These are phyloP conservation scores for Hippolais icterina DNA, from an alignment of 2,113 vertebrate species.

Conservation along the genomic window DNA sequence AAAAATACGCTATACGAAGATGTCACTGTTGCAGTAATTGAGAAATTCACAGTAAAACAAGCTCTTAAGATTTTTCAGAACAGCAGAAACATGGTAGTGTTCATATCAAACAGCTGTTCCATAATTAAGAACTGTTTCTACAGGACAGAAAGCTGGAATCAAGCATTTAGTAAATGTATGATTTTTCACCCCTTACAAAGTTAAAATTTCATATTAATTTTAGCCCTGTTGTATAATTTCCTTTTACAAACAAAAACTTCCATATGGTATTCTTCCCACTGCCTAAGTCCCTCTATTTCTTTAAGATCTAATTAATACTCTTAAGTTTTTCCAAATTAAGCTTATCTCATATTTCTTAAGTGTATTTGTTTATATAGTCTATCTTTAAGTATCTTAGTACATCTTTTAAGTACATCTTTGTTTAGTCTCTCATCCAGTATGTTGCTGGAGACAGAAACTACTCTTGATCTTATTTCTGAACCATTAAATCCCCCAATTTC, in stretches of 20 bases:
- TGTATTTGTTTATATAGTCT: too few relatives aligned
- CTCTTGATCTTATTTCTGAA: not conserved
- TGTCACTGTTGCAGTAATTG: not conserved
- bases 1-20: not conserved
- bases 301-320: not conserved
- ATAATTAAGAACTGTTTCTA: not conserved
- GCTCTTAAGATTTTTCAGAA: not conserved
- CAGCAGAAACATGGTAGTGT: not conserved
- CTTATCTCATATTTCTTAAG: not conserved
- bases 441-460: not conserved
- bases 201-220: not conserved
- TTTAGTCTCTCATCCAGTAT: not conserved
- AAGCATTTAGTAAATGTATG: not conserved
- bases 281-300: not conserved
- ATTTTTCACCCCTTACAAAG: not conserved
- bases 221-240: not conserved
- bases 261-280: not conserved
- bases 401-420: not conserved
- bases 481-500: not conserved
- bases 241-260: not conserved
- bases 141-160: not conserved
- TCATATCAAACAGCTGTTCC: slow-evolving; percentile 11
- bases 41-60: not conserved
- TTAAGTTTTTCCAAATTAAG: not conserved
- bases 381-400: too few relatives aligned